Percentiles rank a stretch among this genome's conserved stretches.
Conservation (phyloP, 2,797 vertebrate genomes). For the Cryptoprocta ferox region DNA sequence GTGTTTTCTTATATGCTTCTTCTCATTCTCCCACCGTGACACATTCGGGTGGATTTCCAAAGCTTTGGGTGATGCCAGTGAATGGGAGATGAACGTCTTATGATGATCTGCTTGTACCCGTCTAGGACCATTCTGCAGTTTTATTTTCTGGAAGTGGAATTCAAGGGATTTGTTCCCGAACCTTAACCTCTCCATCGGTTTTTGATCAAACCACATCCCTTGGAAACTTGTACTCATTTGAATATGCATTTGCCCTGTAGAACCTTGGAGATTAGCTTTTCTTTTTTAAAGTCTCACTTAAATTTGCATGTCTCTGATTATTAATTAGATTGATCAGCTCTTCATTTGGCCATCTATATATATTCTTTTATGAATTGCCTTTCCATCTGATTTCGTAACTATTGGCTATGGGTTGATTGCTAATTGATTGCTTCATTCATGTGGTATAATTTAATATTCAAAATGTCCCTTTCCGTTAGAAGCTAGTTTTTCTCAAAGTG, state of each 20-base stretch:
- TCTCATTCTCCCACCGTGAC: background rate
- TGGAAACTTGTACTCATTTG: background rate
- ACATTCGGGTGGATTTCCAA: slow-evolving; percentile 37
- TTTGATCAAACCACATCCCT: background rate
- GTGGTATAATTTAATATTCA: slow-evolving; percentile 76
- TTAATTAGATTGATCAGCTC: slow-evolving; percentile 24
- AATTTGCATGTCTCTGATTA: background rate
- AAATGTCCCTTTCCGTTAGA: slow-evolving; percentile 61
- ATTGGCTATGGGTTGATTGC: slow-evolving; percentile 66
- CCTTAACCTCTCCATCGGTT: background rate
- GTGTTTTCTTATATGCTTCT: background rate
- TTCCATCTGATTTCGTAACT: slow-evolving; percentile 41
- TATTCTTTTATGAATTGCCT: slow-evolving; percentile 42
- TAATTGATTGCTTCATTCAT: slow-evolving; percentile 64
- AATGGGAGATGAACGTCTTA: slow-evolving; percentile 32
- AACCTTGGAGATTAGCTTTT: background rate
- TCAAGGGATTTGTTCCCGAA: background rate
- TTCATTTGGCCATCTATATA: slow-evolving; percentile 6
- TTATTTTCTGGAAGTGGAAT: background rate
- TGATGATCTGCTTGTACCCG: slow-evolving; percentile 15
- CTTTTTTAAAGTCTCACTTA: background rate
- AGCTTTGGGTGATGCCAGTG: background rate
- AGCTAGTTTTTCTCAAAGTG: slow-evolving; percentile 69
- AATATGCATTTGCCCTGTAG: background rate
- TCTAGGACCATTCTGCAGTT: background rate